Evolutionary conservation across 2,113 vertebrate genomes (phyloP).

Genomic region (Clarias macrocephalus): DNA sequence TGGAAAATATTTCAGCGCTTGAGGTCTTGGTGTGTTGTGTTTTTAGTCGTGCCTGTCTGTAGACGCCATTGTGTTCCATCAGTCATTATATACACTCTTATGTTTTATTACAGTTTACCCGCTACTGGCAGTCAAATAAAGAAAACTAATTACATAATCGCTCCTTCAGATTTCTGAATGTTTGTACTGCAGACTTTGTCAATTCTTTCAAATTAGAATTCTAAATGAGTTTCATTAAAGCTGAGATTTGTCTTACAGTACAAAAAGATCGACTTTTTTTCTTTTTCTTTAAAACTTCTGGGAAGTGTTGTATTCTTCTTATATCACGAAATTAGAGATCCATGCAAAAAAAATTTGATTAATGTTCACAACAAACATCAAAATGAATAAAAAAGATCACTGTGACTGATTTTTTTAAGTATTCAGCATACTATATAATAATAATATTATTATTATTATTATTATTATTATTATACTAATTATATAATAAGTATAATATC

Average conservation of each 20-base stretch:
- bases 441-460: too few relatives aligned
- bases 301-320: too few relatives aligned
- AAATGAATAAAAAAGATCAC: too few relatives aligned
- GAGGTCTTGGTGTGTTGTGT: neutral
- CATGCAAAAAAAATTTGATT: too few relatives aligned
- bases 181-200: neutral
- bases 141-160: neutral
- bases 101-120: conserved; percentile 13
- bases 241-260: neutral
- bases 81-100: neutral
- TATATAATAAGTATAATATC: too few relatives aligned
- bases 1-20: conserved; percentile 1
- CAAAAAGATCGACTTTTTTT: neutral
- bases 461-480: too few relatives aligned
- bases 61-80: neutral
- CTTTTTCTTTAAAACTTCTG: too few relatives aligned
- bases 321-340: too few relatives aligned
- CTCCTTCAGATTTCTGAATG: neutral
- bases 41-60: neutral
- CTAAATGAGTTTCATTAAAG: conserved; percentile 1
- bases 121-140: neutral
- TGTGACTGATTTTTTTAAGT: too few relatives aligned
- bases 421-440: too few relatives aligned
- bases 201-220: neutral
- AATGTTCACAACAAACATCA: too few relatives aligned